These are phyloP conservation scores for Stichopus horrens DNA, from an alignment of 53 echinoderm and acorn worm genomes.

Conservation along the genomic window DNA sequence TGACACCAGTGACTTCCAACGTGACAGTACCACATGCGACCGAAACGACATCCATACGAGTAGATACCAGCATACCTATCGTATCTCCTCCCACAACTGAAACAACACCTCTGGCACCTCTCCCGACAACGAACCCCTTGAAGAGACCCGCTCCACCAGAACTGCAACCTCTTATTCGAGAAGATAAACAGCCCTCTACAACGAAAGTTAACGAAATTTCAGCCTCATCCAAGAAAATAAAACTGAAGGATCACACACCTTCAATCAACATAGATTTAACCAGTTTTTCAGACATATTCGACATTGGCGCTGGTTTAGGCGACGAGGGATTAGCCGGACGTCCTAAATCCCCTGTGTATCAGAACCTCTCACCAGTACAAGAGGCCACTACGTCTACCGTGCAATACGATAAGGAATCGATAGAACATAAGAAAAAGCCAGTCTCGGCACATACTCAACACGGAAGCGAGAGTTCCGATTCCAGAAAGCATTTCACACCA, in stretches of 20 bases:
- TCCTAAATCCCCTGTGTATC: slow-evolving; percentile 83
- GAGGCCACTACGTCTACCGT: background rate
- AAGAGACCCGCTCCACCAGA: slow-evolving; percentile 62
- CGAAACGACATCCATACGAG: background rate
- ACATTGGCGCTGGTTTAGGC: slow-evolving; percentile 70
- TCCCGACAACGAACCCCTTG: background rate
- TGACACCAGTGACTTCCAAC: slow-evolving; percentile 32
- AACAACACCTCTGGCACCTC: slow-evolving; percentile 28
- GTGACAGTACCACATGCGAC: background rate
- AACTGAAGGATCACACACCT: slow-evolving; percentile 70
- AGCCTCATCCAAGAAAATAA: slow-evolving; percentile 53
- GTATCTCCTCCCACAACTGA: background rate
- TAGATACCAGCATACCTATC: background rate
- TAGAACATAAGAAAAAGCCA: background rate
- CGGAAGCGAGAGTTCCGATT: background rate
- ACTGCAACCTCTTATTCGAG: slow-evolving; percentile 48
- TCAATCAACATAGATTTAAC: slow-evolving; percentile 85
- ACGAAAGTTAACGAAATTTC: background rate
- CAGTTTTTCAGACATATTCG: slow-evolving; percentile 85
- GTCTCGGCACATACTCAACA: background rate
- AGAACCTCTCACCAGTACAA: slow-evolving; percentile 61
- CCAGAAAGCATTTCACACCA: background rate
- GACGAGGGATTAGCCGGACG: slow-evolving; percentile 88
- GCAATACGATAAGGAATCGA: background rate
- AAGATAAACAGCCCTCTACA: background rate